Percentiles rank a stretch among this genome's conserved stretches.
phyloP scores from a whole-genome alignment of 1,140 invertebrate species.

The Pseudomyrmex pallidus region DNA sequence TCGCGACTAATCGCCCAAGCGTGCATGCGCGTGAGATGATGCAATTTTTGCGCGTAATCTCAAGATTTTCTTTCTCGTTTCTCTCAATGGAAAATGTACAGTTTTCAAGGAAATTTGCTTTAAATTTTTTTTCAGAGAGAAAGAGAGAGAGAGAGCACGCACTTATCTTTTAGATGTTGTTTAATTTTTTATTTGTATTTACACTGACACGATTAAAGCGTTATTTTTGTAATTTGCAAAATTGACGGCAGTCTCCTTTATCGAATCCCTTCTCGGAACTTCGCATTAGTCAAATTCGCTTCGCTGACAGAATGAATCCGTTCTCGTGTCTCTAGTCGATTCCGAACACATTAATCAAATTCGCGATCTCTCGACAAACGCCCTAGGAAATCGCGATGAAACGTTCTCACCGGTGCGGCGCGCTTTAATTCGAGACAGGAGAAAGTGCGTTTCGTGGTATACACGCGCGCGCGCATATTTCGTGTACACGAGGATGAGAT shows the following conservation, averaged over 20 bases:
- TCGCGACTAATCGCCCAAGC: conserved; percentile 51
- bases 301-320: neutral
- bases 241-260: neutral
- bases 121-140: neutral
- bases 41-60: conserved; percentile 4
- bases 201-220: neutral
- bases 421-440: conserved; percentile 57
- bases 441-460: conserved; percentile 67
- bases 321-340: neutral
- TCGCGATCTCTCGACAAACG: conserved; percentile 39
- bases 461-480: conserved; percentile 29
- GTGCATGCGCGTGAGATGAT: conserved; percentile 1
- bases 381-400: conserved; percentile 62
- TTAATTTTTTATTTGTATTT: neutral
- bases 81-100: neutral
- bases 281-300: conserved; percentile 23
- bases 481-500: neutral
- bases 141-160: too few relatives aligned
- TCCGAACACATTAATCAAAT: conserved; percentile 53
- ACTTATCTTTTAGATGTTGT: neutral
- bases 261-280: neutral
- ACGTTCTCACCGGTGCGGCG: conserved; percentile 56
- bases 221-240: neutral
- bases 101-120: neutral
- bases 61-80: neutral